phyloP scores from a whole-genome alignment of 1,140 invertebrate genomes.

The Glomeris maerens region DNA sequence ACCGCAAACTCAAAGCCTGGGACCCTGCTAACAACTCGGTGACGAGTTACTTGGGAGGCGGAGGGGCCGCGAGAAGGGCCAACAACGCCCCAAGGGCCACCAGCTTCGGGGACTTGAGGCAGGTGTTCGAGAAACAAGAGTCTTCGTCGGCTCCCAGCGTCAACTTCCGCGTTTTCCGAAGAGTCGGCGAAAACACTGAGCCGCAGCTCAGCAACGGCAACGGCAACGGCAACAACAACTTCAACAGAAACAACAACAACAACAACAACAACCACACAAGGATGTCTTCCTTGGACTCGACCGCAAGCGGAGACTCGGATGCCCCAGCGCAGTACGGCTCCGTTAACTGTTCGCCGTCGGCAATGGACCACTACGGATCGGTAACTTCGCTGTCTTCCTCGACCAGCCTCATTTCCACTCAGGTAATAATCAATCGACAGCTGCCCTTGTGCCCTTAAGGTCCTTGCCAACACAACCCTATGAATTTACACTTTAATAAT shows the following conservation, averaged over 20 bases:
- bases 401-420: conserved; percentile 46
- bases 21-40: too few relatives aligned
- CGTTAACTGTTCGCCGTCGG: conserved; percentile 24
- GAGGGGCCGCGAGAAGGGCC: too few relatives aligned
- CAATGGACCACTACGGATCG: conserved; percentile 42
- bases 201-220: neutral
- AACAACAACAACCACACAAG: conserved; percentile 23
- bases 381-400: conserved; percentile 46
- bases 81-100: conserved; percentile 3
- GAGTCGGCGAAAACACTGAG: neutral
- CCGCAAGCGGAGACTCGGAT: conserved; percentile 31
- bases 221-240: neutral
- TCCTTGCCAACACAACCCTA: too few relatives aligned
- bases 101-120: conserved; percentile 18
- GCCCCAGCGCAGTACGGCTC: conserved; percentile 30
- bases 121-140: conserved; percentile 16
- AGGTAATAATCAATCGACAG: conserved; percentile 30
- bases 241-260: neutral
- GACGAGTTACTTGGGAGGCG: neutral
- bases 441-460: too few relatives aligned
- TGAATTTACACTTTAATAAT: too few relatives aligned
- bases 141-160: neutral
- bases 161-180: neutral
- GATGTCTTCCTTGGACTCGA: conserved; percentile 37
- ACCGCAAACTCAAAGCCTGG: too few relatives aligned